phyloP scores from a whole-genome alignment of 1,140 invertebrate genomes.

The Magallana angulata region DNA sequence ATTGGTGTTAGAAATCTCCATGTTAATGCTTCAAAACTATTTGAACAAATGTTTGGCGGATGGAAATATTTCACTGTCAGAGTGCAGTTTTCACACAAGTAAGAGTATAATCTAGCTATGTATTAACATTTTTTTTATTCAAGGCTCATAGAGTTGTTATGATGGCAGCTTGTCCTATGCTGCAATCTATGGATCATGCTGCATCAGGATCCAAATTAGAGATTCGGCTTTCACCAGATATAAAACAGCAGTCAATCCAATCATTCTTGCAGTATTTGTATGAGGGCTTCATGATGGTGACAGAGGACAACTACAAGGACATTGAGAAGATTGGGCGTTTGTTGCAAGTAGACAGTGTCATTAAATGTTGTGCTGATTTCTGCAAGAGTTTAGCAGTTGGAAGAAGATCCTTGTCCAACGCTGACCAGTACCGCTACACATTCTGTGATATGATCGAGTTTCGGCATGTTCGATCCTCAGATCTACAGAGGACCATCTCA shows the following conservation, averaged over 20 bases:
- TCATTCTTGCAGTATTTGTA: slow-evolving; percentile 58
- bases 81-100: no score
- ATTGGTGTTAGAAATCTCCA: no score
- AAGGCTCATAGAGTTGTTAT: slow-evolving; percentile 56
- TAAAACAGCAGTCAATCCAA: slow-evolving; percentile 42
- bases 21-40: no score
- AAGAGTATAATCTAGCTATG: no score
- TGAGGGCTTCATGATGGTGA: slow-evolving; percentile 56
- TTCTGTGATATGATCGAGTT: slow-evolving; percentile 47
- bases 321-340: slow-evolving; percentile 52
- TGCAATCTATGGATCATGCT: slow-evolving; percentile 52
- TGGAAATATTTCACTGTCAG: no score
- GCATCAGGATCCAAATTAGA: slow-evolving; percentile 48
- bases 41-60: no score
- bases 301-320: slow-evolving; percentile 54
- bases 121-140: background rate
- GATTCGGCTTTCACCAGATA: slow-evolving; percentile 47
- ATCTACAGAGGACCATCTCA: slow-evolving; percentile 26
- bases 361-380: slow-evolving; percentile 56
- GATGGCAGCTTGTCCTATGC: slow-evolving; percentile 55
- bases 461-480: slow-evolving; percentile 44
- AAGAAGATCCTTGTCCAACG: background rate
- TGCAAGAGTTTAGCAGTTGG: slow-evolving; percentile 25
- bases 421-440: slow-evolving; percentile 32
- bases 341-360: slow-evolving; percentile 57